A percentile compares a stretch with the other conserved stretches of the same genome.
Evolutionary conservation across 2,888 invertebrate genomes (phyloP).

Genomic region (Serripes groenlandicus): DNA sequence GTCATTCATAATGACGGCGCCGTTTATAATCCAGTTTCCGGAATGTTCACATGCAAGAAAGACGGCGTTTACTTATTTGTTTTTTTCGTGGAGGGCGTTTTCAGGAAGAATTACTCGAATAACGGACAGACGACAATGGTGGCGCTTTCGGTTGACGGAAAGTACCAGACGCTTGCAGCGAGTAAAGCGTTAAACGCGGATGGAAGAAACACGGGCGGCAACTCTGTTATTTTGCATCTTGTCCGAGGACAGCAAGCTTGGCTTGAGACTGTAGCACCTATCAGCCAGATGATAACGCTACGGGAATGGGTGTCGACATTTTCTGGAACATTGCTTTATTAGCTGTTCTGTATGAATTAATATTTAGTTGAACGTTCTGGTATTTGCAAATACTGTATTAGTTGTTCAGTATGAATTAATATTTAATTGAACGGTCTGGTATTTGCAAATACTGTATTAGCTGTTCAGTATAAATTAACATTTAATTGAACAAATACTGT

Average conservation of each 20-base stretch:
- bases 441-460: too few species aligned
- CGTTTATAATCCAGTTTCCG: conserved; percentile 1
- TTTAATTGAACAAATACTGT: too few species aligned
- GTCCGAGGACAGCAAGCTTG: conserved; percentile 10
- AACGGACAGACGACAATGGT: conserved; percentile 8
- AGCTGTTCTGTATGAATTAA: too few species aligned
- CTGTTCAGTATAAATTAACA: too few species aligned
- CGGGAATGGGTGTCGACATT: conserved; percentile 12
- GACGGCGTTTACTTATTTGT: conserved; percentile 1
- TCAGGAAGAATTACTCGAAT: background rate
- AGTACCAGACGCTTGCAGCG: conserved; percentile 21
- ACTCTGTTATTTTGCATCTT: conserved; percentile 4
- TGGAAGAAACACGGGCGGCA: conserved; percentile 16
- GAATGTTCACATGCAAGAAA: conserved; percentile 3
- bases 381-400: too few species aligned
- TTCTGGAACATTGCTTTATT: conserved; percentile 1
- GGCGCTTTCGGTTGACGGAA: conserved; percentile 10
- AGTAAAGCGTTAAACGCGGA: conserved; percentile 13
- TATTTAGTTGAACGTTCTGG: too few species aligned
- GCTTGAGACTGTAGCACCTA: conserved; percentile 2
- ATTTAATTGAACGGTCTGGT: too few species aligned
- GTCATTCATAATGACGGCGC: conserved; percentile 8
- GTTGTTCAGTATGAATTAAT: too few species aligned
- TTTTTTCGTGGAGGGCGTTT: background rate
- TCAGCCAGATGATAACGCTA: conserved; percentile 4